Base-by-base conservation (phyloP, 2,888 invertebrate species). In the Melipona beecheii region DNA sequence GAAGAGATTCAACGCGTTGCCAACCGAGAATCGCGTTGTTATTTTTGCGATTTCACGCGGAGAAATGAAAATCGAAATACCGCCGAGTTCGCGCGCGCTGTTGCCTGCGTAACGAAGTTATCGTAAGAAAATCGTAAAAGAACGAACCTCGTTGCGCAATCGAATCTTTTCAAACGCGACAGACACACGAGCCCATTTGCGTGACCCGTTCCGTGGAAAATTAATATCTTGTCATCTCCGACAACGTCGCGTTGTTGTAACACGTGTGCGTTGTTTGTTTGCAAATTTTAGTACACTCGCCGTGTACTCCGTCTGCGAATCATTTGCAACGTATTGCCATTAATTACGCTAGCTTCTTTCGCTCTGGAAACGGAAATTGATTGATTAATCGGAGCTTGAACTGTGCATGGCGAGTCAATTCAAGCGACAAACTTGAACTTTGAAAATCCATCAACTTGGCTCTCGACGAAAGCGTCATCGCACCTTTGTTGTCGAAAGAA, bases 171-270 rank as follows among this genome's bases (percentile, higher is more conserved):
- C 64, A 64, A 64, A 64, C 31, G 21, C 13, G 36, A n/a, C n/a
- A 21, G 36, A 64, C 36, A 50, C 24, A 49, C n/a, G 9, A 24
- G 19, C 24, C 50, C 24, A 27, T 17, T 66, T 24, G 66, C 66
- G 66, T 66, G 66, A 66, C 66, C 15, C 17, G 49, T 24, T 66
- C 11, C 9, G 49, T 9, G 66, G 24, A 69, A 27, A 69, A 69
- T 69, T 31, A 69, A 69, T 69, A 69, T 52, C 68, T 69, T 52
- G 27, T 52, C 27, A 31, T 52, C 68, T 52, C 52, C 19, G 27
- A 52, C 27, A 13, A 19, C 27, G 52, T 21, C 21, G 13, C 27
- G 66, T 19, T 24, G 19, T 9, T 66, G 24, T 50, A 50, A 66
- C 66, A 2, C 24, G 50, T 0, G 66, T 19, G 15, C 49, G n/a